phyloP scores from a whole-genome alignment of 1,140 invertebrate species.

The Oncopeltus fasciatus region DNA sequence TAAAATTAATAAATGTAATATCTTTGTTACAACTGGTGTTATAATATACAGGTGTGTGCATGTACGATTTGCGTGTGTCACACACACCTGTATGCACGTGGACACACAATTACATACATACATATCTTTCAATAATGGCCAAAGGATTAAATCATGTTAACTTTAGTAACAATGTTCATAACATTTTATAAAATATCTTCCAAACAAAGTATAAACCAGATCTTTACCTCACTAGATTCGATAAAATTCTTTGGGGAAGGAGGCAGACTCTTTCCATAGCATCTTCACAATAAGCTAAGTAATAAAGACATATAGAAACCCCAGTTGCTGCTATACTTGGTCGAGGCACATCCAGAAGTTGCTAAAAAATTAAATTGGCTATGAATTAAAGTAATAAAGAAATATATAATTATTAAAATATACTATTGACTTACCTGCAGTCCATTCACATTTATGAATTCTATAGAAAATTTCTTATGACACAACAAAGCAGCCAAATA shows the following conservation, averaged over 20 bases:
- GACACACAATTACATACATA: too few relatives aligned
- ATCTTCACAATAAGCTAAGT: slow-evolving; percentile 92
- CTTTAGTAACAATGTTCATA: too few relatives aligned
- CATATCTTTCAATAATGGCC: too few relatives aligned
- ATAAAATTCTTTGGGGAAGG: slow-evolving; percentile 60
- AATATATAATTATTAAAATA: neutral
- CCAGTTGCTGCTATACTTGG: slow-evolving; percentile 90
- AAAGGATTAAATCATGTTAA: too few relatives aligned
- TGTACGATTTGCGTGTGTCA: too few relatives aligned
- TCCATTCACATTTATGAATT: slow-evolving; percentile 77
- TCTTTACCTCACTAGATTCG: slow-evolving; percentile 62
- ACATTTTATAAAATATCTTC: too few relatives aligned
- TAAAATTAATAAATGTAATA: too few relatives aligned
- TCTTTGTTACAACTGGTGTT: too few relatives aligned
- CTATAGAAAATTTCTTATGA: slow-evolving; percentile 94
- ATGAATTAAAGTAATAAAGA: neutral
- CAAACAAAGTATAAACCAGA: too few relatives aligned
- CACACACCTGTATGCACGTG: too few relatives aligned
- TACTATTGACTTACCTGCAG: slow-evolving; percentile 42
- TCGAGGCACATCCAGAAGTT: slow-evolving; percentile 70
- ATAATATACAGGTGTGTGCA: too few relatives aligned
- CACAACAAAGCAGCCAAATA: slow-evolving; percentile 85
- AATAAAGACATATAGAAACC: slow-evolving; percentile 90
- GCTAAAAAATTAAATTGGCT: slow-evolving; percentile 31
- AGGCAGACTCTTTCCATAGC: slow-evolving; percentile 90